A percentile compares a stretch with the other conserved stretches of the same genome.
These are phyloP conservation scores for Pocota personata DNA, from an alignment of 2,888 invertebrate species.

Conservation along the genomic window DNA sequence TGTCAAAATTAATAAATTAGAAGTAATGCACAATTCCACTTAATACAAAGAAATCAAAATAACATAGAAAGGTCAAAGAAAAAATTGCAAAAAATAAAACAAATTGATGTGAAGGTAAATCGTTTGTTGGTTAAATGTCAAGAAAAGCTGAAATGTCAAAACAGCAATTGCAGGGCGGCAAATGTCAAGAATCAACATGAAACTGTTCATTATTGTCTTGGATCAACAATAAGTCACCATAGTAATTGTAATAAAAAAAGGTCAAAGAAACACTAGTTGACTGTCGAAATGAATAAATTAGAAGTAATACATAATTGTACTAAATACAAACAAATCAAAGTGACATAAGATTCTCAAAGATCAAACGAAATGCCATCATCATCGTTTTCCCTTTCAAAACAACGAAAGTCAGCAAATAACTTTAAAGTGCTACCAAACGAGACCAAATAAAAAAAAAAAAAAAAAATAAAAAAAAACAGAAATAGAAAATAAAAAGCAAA, in stretches of 20 bases:
- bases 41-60: not conserved
- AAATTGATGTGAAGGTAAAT: too few relatives aligned
- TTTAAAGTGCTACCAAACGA: conserved; percentile 57
- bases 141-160: not conserved
- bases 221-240: too few relatives aligned
- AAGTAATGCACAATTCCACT: not conserved
- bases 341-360: conserved; percentile 43
- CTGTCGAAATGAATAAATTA: not conserved
- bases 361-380: conserved; percentile 43
- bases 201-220: too few relatives aligned
- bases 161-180: too few relatives aligned
- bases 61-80: conserved; percentile 50
- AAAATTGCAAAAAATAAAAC: too few relatives aligned
- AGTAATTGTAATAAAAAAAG: not conserved
- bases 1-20: not conserved
- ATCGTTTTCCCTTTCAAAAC: conserved; percentile 49
- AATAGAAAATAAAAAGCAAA: conserved; percentile 30
- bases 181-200: too few relatives aligned
- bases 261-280: not conserved
- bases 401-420: conserved; percentile 33
- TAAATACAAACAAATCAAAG: not conserved
- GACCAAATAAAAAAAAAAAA: conserved; percentile 18
- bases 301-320: not conserved
- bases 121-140: not conserved
- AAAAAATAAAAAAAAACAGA: conserved; percentile 22